Conservation (phyloP, 1,140 invertebrate species). For the Melanaphis sacchari region DNA sequence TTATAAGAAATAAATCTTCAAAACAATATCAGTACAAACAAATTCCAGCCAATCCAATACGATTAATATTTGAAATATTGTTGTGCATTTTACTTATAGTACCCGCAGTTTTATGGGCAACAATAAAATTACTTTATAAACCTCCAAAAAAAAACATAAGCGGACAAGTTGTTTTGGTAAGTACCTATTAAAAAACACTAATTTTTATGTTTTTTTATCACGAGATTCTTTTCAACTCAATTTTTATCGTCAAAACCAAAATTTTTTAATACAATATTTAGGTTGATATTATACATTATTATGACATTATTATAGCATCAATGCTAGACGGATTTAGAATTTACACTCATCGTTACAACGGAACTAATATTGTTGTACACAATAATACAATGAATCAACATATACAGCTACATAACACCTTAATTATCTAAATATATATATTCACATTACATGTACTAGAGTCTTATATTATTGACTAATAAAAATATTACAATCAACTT, state of each 20-base stretch:
- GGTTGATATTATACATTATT: neutral
- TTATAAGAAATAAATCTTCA: neutral
- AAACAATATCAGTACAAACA: neutral
- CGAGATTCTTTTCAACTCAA: neutral
- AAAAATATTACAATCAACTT: neutral
- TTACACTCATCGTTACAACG: neutral
- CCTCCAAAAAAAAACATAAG: slow-evolving; percentile 21
- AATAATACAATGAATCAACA: neutral
- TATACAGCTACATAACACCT: neutral
- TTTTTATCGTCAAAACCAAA: neutral
- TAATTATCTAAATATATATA: neutral
- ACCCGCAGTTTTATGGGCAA: slow-evolving; percentile 12
- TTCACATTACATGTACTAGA: neutral
- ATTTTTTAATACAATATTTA: neutral
- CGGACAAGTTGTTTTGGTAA: slow-evolving; percentile 42
- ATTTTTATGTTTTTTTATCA: neutral
- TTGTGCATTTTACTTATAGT: slow-evolving; percentile 28
- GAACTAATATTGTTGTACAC: neutral
- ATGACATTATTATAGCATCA: neutral
- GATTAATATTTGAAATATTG: slow-evolving; percentile 40
- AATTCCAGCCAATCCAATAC: neutral
- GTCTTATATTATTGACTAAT: neutral
- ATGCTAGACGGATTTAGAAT: neutral
- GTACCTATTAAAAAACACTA: neutral
- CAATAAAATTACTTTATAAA: neutral